Conservation (phyloP, 2,797 vertebrate genomes). For the Catamblyrhynchus diadema region DNA sequence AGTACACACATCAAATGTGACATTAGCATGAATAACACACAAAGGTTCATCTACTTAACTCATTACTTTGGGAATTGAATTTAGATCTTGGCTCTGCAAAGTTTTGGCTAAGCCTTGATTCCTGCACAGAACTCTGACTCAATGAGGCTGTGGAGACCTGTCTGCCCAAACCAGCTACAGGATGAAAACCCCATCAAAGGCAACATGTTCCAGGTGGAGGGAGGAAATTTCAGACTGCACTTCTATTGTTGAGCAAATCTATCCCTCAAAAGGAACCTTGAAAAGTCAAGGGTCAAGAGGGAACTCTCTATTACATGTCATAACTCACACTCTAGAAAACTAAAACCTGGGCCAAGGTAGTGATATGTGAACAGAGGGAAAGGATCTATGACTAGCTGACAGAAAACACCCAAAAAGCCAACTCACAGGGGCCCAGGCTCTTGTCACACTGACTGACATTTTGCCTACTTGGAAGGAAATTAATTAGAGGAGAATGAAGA, state of each 20-base stretch:
- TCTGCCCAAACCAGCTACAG: background rate
- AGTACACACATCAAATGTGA: background rate
- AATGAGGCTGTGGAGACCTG: background rate
- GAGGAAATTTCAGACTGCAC: background rate
- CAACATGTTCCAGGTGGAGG: background rate
- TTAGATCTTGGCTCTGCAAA: background rate
- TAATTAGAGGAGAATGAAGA: background rate
- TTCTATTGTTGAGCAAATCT: background rate
- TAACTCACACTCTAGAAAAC: background rate
- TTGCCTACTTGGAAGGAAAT: conserved; percentile 17
- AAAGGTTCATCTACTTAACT: background rate
- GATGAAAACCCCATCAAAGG: background rate
- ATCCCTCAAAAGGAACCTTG: background rate
- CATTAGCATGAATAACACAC: background rate
- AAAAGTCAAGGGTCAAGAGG: background rate
- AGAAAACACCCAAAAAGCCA: background rate
- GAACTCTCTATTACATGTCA: background rate
- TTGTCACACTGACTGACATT: background rate
- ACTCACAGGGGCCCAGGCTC: background rate
- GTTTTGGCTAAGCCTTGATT: background rate
- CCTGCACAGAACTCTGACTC: background rate
- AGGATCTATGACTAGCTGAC: background rate
- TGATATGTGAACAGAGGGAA: background rate
- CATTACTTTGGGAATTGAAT: background rate
- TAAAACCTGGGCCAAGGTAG: background rate